A percentile compares a stretch with the other conserved stretches of the same genome.
Evolutionary conservation across 2,113 vertebrate species (phyloP).

Genomic region (Etheostoma spectabile): DNA sequence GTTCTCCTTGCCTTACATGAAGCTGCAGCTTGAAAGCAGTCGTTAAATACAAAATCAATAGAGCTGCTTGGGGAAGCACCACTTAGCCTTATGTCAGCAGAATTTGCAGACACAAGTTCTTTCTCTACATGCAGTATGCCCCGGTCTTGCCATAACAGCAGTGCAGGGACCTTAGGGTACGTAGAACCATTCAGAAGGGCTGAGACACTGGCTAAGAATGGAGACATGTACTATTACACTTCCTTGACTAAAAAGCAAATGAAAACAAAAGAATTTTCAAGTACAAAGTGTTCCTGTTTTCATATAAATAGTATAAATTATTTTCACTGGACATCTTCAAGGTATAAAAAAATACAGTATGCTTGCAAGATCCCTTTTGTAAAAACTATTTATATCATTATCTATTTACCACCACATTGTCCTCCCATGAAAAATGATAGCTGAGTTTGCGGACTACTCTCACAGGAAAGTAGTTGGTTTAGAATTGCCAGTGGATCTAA

Average conservation of each 20-base stretch:
- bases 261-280: constrained; percentile 32
- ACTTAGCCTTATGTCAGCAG: constrained; percentile 42
- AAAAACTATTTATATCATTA: not conserved
- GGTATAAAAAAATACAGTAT: not conserved
- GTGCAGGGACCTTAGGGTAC: constrained; percentile 8
- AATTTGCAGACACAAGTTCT: constrained; percentile 32
- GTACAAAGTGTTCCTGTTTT: not conserved
- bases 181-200: constrained; percentile 28
- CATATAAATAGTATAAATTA: not conserved
- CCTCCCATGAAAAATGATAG: constrained; percentile 16
- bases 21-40: constrained; percentile 51
- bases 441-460: constrained; percentile 38
- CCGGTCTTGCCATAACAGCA: constrained; percentile 27
- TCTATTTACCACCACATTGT: constrained; percentile 8
- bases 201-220: constrained; percentile 19
- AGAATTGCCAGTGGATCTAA: constrained; percentile 61
- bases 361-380: not conserved
- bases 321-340: constrained; percentile 4
- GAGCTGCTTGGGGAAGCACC: constrained; percentile 45
- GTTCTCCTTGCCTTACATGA: constrained; percentile 36
- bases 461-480: constrained; percentile 47
- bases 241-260: constrained; percentile 18
- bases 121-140: constrained; percentile 31
- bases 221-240: constrained; percentile 24
- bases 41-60: constrained; percentile 60